These are phyloP conservation scores for Antheraea mylitta DNA, from an alignment of 1,140 invertebrate genomes.

Conservation along the genomic window DNA sequence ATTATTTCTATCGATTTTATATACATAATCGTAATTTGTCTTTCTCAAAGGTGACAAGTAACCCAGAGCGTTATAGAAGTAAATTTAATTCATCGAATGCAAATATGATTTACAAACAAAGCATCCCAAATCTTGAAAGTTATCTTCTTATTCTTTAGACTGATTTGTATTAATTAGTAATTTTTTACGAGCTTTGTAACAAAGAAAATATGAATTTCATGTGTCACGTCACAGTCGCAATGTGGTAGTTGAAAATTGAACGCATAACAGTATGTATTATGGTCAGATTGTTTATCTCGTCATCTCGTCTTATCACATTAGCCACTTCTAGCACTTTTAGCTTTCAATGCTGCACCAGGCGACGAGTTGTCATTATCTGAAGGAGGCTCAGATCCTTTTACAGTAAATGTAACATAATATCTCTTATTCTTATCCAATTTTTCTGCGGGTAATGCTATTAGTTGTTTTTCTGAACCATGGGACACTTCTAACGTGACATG, in stretches of 20 bases:
- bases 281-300: background rate
- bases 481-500: constrained; percentile 87
- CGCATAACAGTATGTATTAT: background rate
- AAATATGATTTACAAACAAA: too few relatives aligned
- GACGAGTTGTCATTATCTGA: constrained; percentile 70
- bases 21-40: background rate
- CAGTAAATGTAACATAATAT: constrained; percentile 94
- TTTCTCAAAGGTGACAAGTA: too few relatives aligned
- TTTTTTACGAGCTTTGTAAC: too few relatives aligned
- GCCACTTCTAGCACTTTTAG: constrained; percentile 46
- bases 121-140: too few relatives aligned
- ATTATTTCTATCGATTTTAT: background rate
- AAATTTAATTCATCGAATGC: too few relatives aligned
- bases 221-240: too few relatives aligned
- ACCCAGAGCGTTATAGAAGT: too few relatives aligned
- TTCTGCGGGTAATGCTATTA: constrained; percentile 91
- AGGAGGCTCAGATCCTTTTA: constrained; percentile 82
- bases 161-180: too few relatives aligned
- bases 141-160: too few relatives aligned
- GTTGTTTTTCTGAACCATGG: constrained; percentile 88
- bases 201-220: too few relatives aligned
- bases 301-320: constrained; percentile 17
- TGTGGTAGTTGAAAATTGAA: too few relatives aligned
- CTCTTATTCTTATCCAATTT: constrained; percentile 91
- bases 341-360: constrained; percentile 35